Percentiles rank a stretch among this genome's conserved stretches.
Conservation (phyloP, 2,888 invertebrate genomes). For the Cosmopolites sordidus region DNA sequence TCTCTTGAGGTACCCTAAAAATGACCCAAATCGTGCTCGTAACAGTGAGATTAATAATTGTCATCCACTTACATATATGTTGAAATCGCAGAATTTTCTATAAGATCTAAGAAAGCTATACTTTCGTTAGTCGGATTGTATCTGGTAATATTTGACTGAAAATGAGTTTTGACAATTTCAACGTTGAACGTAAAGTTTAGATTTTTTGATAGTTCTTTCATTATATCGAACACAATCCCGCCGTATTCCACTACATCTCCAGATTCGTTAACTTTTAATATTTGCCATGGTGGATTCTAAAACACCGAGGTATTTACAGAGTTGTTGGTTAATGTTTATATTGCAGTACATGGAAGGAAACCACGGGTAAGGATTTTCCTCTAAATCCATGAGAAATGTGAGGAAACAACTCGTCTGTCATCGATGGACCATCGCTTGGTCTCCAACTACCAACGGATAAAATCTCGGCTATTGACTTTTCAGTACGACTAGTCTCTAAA, state of each 20-base stretch:
- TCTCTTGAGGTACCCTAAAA: slow-evolving; percentile 42
- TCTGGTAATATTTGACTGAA: slow-evolving; percentile 4
- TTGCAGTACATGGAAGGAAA: slow-evolving; percentile 78
- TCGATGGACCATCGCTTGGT: slow-evolving; percentile 62
- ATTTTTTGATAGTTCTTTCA: slow-evolving; percentile 68
- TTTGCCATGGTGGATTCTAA: slow-evolving; percentile 88
- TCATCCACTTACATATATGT: slow-evolving; percentile 14
- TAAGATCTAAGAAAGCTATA: slow-evolving; percentile 4
- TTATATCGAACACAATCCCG: slow-evolving; percentile 76
- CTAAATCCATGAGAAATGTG: slow-evolving; percentile 76
- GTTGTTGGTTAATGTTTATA: too few species aligned
- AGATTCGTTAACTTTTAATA: slow-evolving; percentile 57
- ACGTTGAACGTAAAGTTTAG: slow-evolving; percentile 74
- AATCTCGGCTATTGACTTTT: slow-evolving; percentile 37
- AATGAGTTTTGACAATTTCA: slow-evolving; percentile 32
- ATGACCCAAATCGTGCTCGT: too few species aligned
- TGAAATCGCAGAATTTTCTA: slow-evolving; percentile 12
- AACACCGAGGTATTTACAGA: too few species aligned
- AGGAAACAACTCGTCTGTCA: slow-evolving; percentile 71
- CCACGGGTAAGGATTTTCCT: slow-evolving; percentile 65
- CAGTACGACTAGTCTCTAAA: slow-evolving; percentile 22
- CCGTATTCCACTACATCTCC: slow-evolving; percentile 57
- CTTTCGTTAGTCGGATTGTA: slow-evolving; percentile 6
- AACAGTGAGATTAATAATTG: too few species aligned
- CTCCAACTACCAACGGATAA: slow-evolving; percentile 70